A percentile compares a stretch with the other conserved stretches of the same genome.
Evolutionary conservation across 2,888 invertebrate species (phyloP).

Genomic region (Spilarctia lutea): DNA sequence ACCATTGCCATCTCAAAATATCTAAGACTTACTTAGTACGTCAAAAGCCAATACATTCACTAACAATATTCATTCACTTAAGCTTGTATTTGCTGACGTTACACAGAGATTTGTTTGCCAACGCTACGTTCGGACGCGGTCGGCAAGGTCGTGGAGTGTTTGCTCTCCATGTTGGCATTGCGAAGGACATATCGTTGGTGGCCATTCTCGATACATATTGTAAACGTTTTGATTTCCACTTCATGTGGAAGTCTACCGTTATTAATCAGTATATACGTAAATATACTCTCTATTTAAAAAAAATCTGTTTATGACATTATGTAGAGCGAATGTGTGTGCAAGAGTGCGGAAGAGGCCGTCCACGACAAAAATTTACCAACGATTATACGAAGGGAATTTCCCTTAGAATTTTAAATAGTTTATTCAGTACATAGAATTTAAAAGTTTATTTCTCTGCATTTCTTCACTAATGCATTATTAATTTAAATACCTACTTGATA

Average conservation of each 20-base stretch:
- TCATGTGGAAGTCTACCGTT: neutral
- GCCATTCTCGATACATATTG: slow-evolving; percentile 37
- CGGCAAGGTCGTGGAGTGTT: slow-evolving; percentile 47
- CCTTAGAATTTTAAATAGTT: no score
- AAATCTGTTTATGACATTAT: no score
- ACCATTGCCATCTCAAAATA: neutral
- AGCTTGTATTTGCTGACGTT: slow-evolving; percentile 15
- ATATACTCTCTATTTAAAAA: no score
- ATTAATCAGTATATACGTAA: neutral
- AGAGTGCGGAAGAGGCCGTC: no score
- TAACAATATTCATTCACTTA: slow-evolving; percentile 13
- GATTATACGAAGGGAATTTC: no score
- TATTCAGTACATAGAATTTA: no score
- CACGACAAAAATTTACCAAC: no score
- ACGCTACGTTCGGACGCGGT: slow-evolving; percentile 36
- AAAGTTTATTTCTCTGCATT: no score
- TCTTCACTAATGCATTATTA: no score
- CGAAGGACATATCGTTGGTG: slow-evolving; percentile 46
- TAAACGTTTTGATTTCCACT: slow-evolving; percentile 14
- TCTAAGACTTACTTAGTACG: neutral
- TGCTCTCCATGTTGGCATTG: slow-evolving; percentile 37
- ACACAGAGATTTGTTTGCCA: slow-evolving; percentile 36
- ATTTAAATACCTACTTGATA: no score
- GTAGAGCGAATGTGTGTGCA: no score
- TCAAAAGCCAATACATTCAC: slow-evolving; percentile 1